These are phyloP conservation scores for Pissodes strobi DNA, from an alignment of 1,140 invertebrate species.

Conservation along the genomic window DNA sequence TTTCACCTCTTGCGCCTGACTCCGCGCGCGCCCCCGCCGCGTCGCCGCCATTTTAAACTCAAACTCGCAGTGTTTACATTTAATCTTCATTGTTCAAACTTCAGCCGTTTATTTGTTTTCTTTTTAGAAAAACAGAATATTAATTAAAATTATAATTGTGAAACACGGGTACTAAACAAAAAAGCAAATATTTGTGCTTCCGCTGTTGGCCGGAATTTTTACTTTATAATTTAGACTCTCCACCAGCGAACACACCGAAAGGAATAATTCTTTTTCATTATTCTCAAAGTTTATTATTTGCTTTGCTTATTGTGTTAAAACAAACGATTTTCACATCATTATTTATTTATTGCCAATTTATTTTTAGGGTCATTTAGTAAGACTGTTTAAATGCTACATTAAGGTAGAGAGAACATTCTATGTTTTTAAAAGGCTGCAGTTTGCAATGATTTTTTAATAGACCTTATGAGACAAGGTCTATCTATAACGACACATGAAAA, in stretches of 20 bases:
- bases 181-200: conserved; percentile 37
- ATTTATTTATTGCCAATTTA: no score
- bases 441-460: no score
- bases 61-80: conserved; percentile 48
- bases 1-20: not conserved
- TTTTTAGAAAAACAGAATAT: conserved; percentile 46
- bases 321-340: no score
- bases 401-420: no score
- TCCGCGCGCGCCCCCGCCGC: conserved; percentile 18
- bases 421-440: no score
- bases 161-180: conserved; percentile 36
- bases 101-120: conserved; percentile 46
- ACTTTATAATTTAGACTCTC: conserved; percentile 20
- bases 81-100: conserved; percentile 53
- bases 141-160: conserved; percentile 51
- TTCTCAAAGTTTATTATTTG: not conserved
- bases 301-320: not conserved
- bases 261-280: not conserved
- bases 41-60: conserved; percentile 21
- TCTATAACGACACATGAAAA: no score
- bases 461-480: no score
- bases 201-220: conserved; percentile 29
- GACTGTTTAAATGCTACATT: no score
- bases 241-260: not conserved
- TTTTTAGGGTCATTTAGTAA: no score